Evolutionary conservation across 1,140 invertebrate species (phyloP).

Genomic region (Stegodyphus dumicola): DNA sequence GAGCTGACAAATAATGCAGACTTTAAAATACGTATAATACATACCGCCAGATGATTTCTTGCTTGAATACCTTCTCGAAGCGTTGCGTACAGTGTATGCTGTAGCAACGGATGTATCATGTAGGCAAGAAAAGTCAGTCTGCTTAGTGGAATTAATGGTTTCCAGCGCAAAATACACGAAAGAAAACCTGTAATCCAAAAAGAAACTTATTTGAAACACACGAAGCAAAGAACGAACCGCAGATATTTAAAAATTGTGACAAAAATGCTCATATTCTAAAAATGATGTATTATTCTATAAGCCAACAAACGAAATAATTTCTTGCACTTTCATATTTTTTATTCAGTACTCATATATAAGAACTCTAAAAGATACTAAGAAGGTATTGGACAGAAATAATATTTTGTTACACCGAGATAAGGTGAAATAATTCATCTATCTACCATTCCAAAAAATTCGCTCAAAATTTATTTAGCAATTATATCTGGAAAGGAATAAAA

Average conservation of each 20-base stretch:
- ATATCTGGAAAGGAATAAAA: no score
- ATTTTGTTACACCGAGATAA: no score
- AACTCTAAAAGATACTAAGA: no score
- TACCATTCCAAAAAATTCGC: no score
- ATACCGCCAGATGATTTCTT: slow-evolving; percentile 36
- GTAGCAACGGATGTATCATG: slow-evolving; percentile 59
- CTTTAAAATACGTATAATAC: background rate
- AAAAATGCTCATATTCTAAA: background rate
- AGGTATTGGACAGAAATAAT: no score
- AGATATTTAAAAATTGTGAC: background rate
- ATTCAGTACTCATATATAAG: no score
- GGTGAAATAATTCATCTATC: no score
- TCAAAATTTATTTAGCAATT: no score
- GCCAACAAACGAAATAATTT: no score
- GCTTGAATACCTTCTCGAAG: slow-evolving; percentile 50
- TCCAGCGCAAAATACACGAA: slow-evolving; percentile 6
- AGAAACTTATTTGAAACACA: background rate
- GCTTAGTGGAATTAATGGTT: slow-evolving; percentile 58
- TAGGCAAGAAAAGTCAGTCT: slow-evolving; percentile 62
- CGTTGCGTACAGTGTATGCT: slow-evolving; percentile 32
- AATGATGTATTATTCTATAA: background rate
- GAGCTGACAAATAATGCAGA: background rate
- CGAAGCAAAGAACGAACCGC: slow-evolving; percentile 19
- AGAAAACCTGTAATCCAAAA: slow-evolving; percentile 15
- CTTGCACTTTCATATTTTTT: no score